Base-by-base conservation (phyloP, 2,888 invertebrate genomes). In the Ferrisia virgata region DNA sequence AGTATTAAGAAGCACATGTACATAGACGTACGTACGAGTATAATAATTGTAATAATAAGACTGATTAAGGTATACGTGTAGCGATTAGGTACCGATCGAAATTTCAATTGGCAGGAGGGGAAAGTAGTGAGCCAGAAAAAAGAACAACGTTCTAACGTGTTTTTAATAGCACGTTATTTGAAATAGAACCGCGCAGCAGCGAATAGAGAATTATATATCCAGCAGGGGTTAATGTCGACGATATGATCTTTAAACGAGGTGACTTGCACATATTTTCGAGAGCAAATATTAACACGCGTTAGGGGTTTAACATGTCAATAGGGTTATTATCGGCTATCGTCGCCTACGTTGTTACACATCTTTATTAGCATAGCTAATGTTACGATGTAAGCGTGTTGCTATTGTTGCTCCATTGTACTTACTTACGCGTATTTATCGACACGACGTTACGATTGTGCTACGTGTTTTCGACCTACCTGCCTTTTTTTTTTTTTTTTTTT, bases 251-350 rank as follows among this genome's bases (percentile, higher is more conserved):
- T 81, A 33, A 81, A 81, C 81, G 53, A 81, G 81, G 81, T 81
- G 81, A 81, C 81, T 81, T 81, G 81, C 81, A 81, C 81, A 81
- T 64, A 81, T 81, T 81, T 81, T 25, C 18, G 81, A 81, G 81
- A 81, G 81, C 81, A 81, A 81, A 81, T 81, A 81, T 81, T 81
- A 81, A 81, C 81, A 81, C 81, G 81, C 53, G 81, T 25, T 8
- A 81, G 81, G 81, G 81, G 80, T 53, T 81, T 81, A 81, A 33
- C 36, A 36, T 81, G 81, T 81, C 81, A 81, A 81, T 81, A 58
- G 81, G 80, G 81, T 72, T 47, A 47, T 47, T 47, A 47, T 47
- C 47, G 47, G 18, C 47, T 47, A 81, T n/a, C 81, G 53, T 81
- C 81, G 53, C 64, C 81, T 81, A n/a, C 18, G n/a, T 58, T n/a